A percentile compares a stretch with the other conserved stretches of the same genome.
Evolutionary conservation across 2,888 invertebrate species (phyloP).

Genomic region (Muschampia plurimacula): DNA sequence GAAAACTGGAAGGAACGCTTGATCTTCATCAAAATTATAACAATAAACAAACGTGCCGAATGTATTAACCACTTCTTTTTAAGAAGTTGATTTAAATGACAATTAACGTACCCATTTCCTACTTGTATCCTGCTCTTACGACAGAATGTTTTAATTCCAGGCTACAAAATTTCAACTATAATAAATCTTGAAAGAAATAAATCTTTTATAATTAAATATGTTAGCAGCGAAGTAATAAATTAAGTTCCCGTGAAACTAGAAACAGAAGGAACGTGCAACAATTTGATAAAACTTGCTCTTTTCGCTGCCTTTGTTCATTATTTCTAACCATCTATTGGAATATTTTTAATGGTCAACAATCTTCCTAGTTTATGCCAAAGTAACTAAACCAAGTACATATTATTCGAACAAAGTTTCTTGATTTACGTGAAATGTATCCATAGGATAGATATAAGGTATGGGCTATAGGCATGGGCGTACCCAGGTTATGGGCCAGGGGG

Average conservation of each 20-base stretch:
- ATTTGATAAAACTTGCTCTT: constrained; percentile 30
- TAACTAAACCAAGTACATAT: not conserved
- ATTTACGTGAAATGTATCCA: too few species aligned
- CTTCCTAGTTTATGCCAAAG: not conserved
- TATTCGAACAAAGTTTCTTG: too few species aligned
- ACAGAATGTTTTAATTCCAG: not conserved
- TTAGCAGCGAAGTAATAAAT: constrained; percentile 38
- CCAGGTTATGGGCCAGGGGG: too few species aligned
- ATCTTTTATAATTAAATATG: constrained; percentile 43
- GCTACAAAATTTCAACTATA: constrained; percentile 24
- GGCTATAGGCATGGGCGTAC: too few species aligned
- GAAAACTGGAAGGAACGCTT: too few species aligned
- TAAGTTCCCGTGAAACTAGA: constrained; percentile 36
- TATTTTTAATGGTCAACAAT: not conserved
- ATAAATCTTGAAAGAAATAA: constrained; percentile 43
- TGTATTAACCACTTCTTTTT: not conserved
- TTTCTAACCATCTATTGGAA: constrained; percentile 8
- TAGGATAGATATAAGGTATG: too few species aligned
- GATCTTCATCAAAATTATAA: too few species aligned
- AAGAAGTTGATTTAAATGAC: not conserved
- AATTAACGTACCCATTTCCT: not conserved
- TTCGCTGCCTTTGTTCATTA: constrained; percentile 36
- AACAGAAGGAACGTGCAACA: constrained; percentile 36
- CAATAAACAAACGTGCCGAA: too few species aligned
- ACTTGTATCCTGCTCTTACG: not conserved